Evolutionary conservation across 2,797 vertebrate genomes (phyloP).

Genomic region (Nannoperca obscura): DNA sequence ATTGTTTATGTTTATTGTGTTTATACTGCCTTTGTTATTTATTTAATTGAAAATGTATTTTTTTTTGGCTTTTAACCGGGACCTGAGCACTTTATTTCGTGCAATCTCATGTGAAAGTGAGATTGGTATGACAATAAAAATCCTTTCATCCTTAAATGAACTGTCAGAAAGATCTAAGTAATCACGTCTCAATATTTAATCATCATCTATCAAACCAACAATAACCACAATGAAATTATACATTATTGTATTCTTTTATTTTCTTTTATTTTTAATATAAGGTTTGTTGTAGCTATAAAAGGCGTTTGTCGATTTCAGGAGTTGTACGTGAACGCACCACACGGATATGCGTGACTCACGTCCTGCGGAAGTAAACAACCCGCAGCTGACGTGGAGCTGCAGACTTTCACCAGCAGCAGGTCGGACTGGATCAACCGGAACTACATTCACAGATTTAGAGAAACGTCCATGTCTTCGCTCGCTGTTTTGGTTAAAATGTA

Average conservation of each 20-base stretch:
- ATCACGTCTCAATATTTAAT: not conserved
- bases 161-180: too few species aligned
- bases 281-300: too few species aligned
- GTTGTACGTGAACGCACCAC: conserved; percentile 44
- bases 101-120: too few species aligned
- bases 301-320: not conserved
- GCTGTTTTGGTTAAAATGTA: accelerated
- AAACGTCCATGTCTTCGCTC: accelerated
- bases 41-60: too few species aligned
- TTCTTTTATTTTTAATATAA: too few species aligned
- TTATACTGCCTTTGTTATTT: too few species aligned
- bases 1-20: too few species aligned
- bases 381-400: conserved; percentile 76
- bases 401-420: not conserved
- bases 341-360: conserved; percentile 43
- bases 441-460: accelerated
- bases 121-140: too few species aligned
- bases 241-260: too few species aligned
- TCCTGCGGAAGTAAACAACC: conserved; percentile 78
- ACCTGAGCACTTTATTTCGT: too few species aligned
- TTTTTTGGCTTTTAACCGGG: too few species aligned
- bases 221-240: not conserved
- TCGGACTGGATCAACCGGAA: not conserved
- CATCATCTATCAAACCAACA: not conserved
- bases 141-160: too few species aligned